Percentiles rank a stretch among this genome's conserved stretches.
Evolutionary conservation across 2,797 vertebrate species (phyloP).

Genomic region (Ctenopoma kingsleyae): DNA sequence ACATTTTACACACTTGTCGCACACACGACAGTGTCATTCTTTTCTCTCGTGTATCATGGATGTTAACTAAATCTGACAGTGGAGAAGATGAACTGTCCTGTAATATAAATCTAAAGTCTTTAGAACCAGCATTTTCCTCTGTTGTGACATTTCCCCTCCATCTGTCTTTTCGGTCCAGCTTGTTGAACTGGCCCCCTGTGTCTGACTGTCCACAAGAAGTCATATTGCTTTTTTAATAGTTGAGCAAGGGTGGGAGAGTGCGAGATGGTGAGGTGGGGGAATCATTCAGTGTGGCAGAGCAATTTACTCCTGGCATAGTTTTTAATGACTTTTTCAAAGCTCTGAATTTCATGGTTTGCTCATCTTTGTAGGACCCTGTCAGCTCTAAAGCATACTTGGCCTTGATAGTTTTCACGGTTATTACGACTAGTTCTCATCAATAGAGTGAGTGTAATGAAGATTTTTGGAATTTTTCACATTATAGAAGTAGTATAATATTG

Average conservation of each 20-base stretch:
- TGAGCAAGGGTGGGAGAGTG: constrained; percentile 1
- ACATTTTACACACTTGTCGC: constrained; percentile 16
- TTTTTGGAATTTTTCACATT: constrained; percentile 7
- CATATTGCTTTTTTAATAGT: constrained; percentile 56
- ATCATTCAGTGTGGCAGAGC: constrained; percentile 59
- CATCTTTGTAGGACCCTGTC: constrained; percentile 53
- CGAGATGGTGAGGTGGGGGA: constrained; percentile 16
- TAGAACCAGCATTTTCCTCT: neutral
- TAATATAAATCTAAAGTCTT: constrained; percentile 22
- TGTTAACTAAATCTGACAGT: constrained; percentile 23
- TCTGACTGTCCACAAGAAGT: constrained; percentile 48
- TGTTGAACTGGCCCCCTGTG: constrained; percentile 25
- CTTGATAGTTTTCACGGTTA: constrained; percentile 46
- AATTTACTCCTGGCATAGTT: constrained; percentile 67
- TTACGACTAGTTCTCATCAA: constrained; percentile 33
- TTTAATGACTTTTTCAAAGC: constrained; percentile 75
- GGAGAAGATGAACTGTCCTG: constrained; percentile 6
- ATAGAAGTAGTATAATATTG: neutral
- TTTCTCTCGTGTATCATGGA: constrained; percentile 3
- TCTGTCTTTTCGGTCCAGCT: constrained; percentile 16
- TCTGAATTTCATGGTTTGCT: constrained; percentile 65
- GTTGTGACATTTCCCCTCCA: neutral
- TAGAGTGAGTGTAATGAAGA: constrained; percentile 33
- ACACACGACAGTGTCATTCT: constrained; percentile 24
- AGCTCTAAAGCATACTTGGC: constrained; percentile 54